A percentile compares a stretch with the other conserved stretches of the same genome.
phyloP scores from a whole-genome alignment of 2,113 vertebrate genomes.

The Camelus bactrianus region DNA sequence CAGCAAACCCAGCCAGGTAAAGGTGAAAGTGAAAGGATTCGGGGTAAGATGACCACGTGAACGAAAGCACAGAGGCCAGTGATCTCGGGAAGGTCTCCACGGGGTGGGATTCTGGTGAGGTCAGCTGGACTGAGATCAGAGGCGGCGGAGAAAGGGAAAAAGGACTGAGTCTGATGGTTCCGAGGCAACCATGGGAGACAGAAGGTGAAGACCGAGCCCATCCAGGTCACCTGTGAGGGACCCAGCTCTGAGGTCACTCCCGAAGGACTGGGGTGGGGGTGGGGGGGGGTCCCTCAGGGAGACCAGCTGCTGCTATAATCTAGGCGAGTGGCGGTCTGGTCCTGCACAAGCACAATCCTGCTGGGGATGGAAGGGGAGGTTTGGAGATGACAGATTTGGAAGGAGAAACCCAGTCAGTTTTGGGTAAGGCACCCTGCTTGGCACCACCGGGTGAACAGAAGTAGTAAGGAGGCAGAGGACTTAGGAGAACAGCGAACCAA shows the following conservation, averaged over 20 bases:
- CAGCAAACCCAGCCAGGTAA: accelerated
- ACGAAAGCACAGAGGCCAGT: neutral
- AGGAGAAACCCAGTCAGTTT: neutral
- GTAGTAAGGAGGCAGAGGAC: no score
- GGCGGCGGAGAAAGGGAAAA: accelerated
- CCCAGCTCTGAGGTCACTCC: neutral
- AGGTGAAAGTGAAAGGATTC: neutral
- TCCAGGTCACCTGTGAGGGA: neutral
- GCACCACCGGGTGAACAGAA: accelerated
- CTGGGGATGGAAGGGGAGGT: neutral
- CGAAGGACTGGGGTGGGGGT: neutral
- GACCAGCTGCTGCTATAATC: accelerated
- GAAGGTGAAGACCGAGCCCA: no score
- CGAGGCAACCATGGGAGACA: accelerated
- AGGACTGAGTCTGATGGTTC: accelerated
- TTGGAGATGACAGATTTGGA: accelerated
- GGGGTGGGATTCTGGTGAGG: accelerated
- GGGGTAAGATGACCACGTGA: accelerated
- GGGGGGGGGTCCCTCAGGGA: accelerated
- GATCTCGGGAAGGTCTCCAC: neutral
- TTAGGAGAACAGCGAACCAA: neutral
- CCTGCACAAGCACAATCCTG: accelerated
- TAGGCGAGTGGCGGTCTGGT: accelerated
- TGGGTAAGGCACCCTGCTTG: accelerated
- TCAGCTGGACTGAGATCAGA: accelerated